phyloP scores from a whole-genome alignment of 2,888 invertebrate species.

The Habrosyne pyritoides region DNA sequence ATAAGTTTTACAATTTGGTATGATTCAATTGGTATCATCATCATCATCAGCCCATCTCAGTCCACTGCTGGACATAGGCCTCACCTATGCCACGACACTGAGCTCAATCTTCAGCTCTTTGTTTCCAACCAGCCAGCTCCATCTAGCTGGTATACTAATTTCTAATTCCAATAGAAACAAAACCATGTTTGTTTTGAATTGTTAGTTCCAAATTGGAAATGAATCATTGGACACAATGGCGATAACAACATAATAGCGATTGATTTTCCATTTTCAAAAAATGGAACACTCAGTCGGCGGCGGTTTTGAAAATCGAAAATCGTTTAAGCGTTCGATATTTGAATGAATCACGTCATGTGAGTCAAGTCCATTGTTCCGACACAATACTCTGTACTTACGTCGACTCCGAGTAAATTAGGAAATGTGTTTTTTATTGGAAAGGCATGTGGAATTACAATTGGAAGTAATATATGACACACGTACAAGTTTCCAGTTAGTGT shows the following conservation, averaged over 20 bases:
- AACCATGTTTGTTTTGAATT: not conserved
- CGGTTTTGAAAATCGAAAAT: constrained; percentile 33
- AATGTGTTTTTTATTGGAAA: constrained; percentile 80
- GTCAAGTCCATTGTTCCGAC: constrained; percentile 76
- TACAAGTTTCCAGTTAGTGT: constrained; percentile 65
- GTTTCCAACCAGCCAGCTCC: too few species aligned
- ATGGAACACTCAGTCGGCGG: not conserved
- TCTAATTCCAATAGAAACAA: constrained; percentile 7
- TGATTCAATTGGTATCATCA: too few species aligned
- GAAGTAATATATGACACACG: constrained; percentile 65
- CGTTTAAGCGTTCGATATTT: constrained; percentile 57
- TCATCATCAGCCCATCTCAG: too few species aligned
- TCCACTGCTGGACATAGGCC: too few species aligned
- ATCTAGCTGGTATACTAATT: constrained; percentile 10
- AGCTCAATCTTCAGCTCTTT: too few species aligned
- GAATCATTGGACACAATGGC: constrained; percentile 16
- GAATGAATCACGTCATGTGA: constrained; percentile 78
- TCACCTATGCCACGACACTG: too few species aligned
- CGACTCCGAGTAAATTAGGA: constrained; percentile 76
- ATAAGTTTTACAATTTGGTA: too few species aligned
- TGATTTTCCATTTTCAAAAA: constrained; percentile 6
- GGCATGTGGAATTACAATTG: constrained; percentile 75
- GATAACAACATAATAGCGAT: constrained; percentile 18
- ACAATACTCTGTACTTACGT: constrained; percentile 62
- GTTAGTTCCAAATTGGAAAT: not conserved